A percentile compares a stretch with the other conserved stretches of the same genome.
Evolutionary conservation across 2,113 vertebrate species (phyloP).

Genomic region (Syrrhaptes paradoxus): DNA sequence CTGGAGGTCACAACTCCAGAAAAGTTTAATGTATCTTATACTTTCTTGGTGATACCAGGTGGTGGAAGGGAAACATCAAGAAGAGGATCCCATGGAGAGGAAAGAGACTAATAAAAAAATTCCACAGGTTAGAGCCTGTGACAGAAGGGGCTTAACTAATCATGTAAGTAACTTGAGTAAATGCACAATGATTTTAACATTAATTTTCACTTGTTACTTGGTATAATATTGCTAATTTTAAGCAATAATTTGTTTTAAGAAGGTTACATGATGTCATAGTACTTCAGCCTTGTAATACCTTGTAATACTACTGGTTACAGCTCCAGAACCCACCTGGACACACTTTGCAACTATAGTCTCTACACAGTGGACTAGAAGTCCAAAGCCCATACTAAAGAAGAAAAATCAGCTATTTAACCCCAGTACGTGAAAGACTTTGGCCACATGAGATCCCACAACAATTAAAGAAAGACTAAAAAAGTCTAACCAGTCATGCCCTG

Average conservation of each 20-base stretch:
- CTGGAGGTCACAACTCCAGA: background rate
- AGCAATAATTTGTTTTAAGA: background rate
- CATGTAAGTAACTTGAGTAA: background rate
- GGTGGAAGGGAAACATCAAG: background rate
- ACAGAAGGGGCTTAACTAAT: background rate
- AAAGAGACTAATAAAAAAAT: background rate
- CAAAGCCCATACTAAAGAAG: background rate
- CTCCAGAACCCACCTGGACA: background rate
- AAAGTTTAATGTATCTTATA: background rate
- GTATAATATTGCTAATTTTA: background rate
- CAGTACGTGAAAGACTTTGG: background rate
- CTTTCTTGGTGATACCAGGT: background rate
- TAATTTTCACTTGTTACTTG: background rate
- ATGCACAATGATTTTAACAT: background rate
- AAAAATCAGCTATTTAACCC: background rate
- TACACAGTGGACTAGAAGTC: background rate
- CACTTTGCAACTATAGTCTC: background rate
- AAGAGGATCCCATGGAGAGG: background rate
- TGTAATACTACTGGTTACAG: background rate
- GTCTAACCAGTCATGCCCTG: background rate
- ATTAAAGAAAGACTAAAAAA: background rate
- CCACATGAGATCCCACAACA: background rate
- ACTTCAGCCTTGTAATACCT: too few relatives aligned
- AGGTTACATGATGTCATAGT: background rate
- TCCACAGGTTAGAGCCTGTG: background rate